Conservation (phyloP, 2,888 invertebrate genomes). For the Ornithoptera priamus region DNA sequence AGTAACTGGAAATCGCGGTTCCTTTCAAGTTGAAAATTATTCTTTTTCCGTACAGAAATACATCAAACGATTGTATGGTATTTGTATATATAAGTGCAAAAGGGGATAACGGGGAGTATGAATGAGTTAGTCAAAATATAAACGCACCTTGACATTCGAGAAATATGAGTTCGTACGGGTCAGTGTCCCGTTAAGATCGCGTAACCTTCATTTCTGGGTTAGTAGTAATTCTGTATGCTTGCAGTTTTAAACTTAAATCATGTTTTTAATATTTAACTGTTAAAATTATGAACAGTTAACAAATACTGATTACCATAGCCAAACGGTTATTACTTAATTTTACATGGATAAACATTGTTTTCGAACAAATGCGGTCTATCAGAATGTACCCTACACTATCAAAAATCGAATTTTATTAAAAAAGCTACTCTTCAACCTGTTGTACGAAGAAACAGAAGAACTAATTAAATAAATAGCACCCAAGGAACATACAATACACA, state of each 20-base stretch:
- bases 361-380: neutral
- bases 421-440: no score
- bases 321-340: no score
- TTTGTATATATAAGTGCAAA: slow-evolving; percentile 7
- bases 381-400: no score
- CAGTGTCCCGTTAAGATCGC: slow-evolving; percentile 19
- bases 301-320: neutral
- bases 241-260: slow-evolving; percentile 12
- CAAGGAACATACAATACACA: no score
- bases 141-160: slow-evolving; percentile 20
- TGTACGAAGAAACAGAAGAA: no score
- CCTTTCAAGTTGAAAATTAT: slow-evolving; percentile 32
- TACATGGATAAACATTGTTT: neutral
- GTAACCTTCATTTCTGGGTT: slow-evolving; percentile 26
- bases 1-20: slow-evolving; percentile 36
- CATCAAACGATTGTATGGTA: neutral
- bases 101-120: slow-evolving; percentile 6
- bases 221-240: slow-evolving; percentile 13
- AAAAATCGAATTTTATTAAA: no score
- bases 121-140: slow-evolving; percentile 15
- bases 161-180: slow-evolving; percentile 16
- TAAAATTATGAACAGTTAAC: slow-evolving; percentile 11
- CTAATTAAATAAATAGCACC: no score
- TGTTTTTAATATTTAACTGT: slow-evolving; percentile 15
- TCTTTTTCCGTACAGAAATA: slow-evolving; percentile 13